Conservation (phyloP, 2,888 invertebrate genomes). For the Heliconius ethilla region DNA sequence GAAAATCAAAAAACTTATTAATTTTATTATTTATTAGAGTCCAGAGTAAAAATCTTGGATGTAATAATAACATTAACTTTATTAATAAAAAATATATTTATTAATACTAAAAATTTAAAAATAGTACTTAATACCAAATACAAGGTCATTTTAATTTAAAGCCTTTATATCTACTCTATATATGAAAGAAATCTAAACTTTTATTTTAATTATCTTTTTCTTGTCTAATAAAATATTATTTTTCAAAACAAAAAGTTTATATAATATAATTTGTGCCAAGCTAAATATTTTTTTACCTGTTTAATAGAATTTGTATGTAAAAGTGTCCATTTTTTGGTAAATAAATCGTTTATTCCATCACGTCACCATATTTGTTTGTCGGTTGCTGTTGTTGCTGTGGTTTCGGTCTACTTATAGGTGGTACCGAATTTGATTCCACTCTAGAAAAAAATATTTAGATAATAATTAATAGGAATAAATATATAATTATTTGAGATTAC, state of each 20-base stretch:
- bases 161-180: background rate
- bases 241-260: background rate
- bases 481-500: too few relatives aligned
- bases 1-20: too few relatives aligned
- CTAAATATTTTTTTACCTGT: background rate
- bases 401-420: slow-evolving; percentile 47
- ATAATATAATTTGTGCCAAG: background rate
- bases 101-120: too few relatives aligned
- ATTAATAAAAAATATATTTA: too few relatives aligned
- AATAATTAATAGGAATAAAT: too few relatives aligned
- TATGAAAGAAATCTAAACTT: background rate
- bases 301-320: slow-evolving; percentile 24
- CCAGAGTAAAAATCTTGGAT: too few relatives aligned
- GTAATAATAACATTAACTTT: too few relatives aligned
- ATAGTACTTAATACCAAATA: too few relatives aligned
- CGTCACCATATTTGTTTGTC: slow-evolving; percentile 72
- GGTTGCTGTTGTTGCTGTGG: slow-evolving; percentile 44
- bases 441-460: slow-evolving; percentile 51
- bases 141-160: background rate
- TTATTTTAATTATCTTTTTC: background rate
- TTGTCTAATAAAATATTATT: slow-evolving; percentile 1
- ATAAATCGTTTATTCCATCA: slow-evolving; percentile 55
- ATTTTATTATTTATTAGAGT: too few relatives aligned
- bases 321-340: background rate
- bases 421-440: slow-evolving; percentile 54